Percentiles rank a stretch among this genome's conserved stretches.
Evolutionary conservation across 2,888 invertebrate genomes (phyloP).

Genomic region (Pristionchus exspectatus): DNA sequence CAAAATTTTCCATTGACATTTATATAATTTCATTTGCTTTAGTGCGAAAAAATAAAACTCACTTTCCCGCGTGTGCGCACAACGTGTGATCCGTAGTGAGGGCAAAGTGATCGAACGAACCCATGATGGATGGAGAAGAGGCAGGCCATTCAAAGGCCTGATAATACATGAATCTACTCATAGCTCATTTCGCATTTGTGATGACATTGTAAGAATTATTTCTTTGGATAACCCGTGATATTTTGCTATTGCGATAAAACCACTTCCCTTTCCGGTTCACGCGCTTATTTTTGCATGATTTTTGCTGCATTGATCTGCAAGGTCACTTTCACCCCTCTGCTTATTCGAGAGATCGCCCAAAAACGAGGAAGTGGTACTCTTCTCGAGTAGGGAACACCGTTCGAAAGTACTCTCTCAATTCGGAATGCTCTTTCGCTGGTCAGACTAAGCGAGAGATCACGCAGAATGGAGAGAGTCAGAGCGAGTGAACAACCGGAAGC

Average conservation of each 20-base stretch:
- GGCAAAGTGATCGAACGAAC: slow-evolving; percentile 72
- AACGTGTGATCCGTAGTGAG: slow-evolving; percentile 78
- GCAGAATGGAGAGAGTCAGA: not conserved
- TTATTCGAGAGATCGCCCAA: not conserved
- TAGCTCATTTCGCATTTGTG: no score
- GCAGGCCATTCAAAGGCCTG: slow-evolving; percentile 69
- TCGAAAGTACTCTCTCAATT: not conserved
- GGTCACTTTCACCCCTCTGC: not conserved
- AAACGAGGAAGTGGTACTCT: not conserved
- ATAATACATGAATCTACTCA: no score
- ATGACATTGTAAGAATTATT: no score
- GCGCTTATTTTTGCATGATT: not conserved
- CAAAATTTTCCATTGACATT: no score
- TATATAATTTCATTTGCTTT: no score
- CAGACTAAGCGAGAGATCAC: not conserved
- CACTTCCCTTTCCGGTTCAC: not conserved
- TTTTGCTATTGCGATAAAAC: not conserved
- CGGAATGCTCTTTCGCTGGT: not conserved
- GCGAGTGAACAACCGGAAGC: not conserved
- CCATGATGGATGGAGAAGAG: slow-evolving; percentile 71
- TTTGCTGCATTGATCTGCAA: not conserved
- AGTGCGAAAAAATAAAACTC: slow-evolving; percentile 28
- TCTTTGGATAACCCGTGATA: not conserved
- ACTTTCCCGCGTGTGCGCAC: slow-evolving; percentile 74
- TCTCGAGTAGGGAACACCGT: not conserved